phyloP scores from a whole-genome alignment of 1,140 invertebrate genomes.

The Bombus difficillimus region DNA sequence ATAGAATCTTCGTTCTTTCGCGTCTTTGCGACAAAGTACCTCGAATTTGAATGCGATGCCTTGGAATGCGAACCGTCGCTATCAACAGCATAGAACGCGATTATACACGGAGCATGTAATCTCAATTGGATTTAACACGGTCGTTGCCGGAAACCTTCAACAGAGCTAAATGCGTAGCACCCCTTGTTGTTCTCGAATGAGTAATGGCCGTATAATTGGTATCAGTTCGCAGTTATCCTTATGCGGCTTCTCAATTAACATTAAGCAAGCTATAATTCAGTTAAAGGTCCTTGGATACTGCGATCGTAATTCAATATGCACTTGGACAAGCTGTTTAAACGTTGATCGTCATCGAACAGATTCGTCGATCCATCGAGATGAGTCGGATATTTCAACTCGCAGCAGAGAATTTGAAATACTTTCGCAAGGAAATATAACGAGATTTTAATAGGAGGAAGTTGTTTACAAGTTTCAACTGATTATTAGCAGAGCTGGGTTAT shows the following conservation, averaged over 20 bases:
- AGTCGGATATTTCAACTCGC: not conserved
- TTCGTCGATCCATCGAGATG: not conserved
- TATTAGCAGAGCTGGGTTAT: not conserved
- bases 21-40: not conserved
- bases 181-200: conserved; percentile 12
- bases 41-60: not conserved
- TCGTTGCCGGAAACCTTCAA: conserved; percentile 23
- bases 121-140: not conserved
- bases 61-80: not conserved
- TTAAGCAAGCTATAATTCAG: conserved; percentile 42
- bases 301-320: conserved; percentile 19
- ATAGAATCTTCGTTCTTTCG: not conserved
- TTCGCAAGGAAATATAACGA: not conserved
- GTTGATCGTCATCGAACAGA: not conserved
- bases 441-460: too few species aligned
- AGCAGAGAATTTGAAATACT: too few species aligned
- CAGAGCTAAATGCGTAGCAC: conserved; percentile 10
- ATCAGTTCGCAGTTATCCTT: conserved; percentile 35
- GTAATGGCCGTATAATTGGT: conserved; percentile 47
- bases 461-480: not conserved
- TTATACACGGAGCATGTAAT: not conserved
- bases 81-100: conserved; percentile 1
- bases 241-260: conserved; percentile 42
- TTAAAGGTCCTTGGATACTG: conserved; percentile 28
- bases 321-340: not conserved